Conservation (phyloP, 2,888 invertebrate genomes). For the Drosophila conformis region DNA sequence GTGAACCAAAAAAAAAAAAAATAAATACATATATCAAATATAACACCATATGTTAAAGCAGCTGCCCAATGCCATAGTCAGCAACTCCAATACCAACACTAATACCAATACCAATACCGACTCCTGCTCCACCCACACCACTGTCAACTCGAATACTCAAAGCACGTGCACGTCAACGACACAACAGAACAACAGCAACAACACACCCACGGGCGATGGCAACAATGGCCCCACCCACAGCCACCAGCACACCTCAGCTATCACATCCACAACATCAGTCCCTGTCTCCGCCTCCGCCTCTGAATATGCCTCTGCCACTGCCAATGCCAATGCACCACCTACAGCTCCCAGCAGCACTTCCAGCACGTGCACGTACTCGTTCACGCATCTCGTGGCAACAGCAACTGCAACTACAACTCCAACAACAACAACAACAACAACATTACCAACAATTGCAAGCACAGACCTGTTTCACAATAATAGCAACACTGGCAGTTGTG, state of each 20-base stretch:
- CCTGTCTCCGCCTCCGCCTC: conserved; percentile 25
- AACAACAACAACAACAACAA: conserved; percentile 34
- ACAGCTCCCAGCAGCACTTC: conserved; percentile 55
- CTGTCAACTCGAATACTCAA: conserved; percentile 55
- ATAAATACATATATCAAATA: conserved; percentile 22
- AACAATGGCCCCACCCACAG: conserved; percentile 27
- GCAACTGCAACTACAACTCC: conserved; percentile 32
- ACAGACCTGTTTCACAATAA: conserved; percentile 55
- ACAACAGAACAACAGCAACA: conserved; percentile 55
- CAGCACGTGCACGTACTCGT: conserved; percentile 71
- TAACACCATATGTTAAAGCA: conserved; percentile 46
- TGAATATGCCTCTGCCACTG: conserved; percentile 25
- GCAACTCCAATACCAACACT: conserved; percentile 39
- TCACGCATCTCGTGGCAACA: conserved; percentile 64
- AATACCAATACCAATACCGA: conserved; percentile 25
- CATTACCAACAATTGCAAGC: conserved; percentile 42
- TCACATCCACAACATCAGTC: conserved; percentile 31
- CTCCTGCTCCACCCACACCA: conserved; percentile 48
- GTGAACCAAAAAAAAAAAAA: conserved; percentile 31
- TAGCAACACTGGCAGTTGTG: conserved; percentile 44
- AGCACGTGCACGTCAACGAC: conserved; percentile 73
- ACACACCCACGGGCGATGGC: conserved; percentile 37
- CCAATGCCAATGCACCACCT: conserved; percentile 52
- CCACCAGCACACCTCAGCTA: conserved; percentile 12
- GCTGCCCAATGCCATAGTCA: conserved; percentile 61